A percentile compares a stretch with the other conserved stretches of the same genome.
Conservation (phyloP, 2,113 vertebrate genomes). For the Anser brachyrhynchus region DNA sequence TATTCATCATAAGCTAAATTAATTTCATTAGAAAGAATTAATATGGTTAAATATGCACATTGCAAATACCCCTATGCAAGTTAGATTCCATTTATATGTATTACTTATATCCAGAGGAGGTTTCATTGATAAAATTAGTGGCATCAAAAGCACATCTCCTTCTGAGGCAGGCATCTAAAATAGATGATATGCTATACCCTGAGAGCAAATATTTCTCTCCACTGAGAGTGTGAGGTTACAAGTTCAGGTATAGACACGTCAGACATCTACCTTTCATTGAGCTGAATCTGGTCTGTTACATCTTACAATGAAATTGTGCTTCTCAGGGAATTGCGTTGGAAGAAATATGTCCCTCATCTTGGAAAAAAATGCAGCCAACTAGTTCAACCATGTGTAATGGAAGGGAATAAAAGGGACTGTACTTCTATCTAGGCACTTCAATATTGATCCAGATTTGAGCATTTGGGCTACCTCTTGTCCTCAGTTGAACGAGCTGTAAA, state of each 20-base stretch:
- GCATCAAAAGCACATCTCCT: background rate
- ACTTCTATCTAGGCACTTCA: background rate
- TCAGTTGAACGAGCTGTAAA: background rate
- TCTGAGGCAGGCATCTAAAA: background rate
- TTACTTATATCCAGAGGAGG: background rate
- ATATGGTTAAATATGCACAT: background rate
- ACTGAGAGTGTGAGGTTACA: background rate
- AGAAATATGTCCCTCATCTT: background rate
- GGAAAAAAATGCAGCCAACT: background rate
- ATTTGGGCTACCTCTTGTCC: background rate
- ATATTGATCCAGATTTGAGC: background rate
- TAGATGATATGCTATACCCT: rapidly evolving
- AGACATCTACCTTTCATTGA: background rate
- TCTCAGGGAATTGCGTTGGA: background rate
- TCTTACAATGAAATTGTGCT: background rate
- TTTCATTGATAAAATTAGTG: background rate
- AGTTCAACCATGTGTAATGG: background rate
- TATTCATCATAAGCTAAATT: background rate
- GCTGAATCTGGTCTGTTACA: background rate
- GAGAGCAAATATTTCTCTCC: background rate
- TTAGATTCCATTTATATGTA: background rate
- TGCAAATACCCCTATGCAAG: background rate
- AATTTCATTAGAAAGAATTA: background rate
- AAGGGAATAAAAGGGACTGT: background rate
- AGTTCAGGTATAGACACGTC: background rate